These are phyloP conservation scores for Misgurnus mizolepis DNA, from an alignment of 2,113 vertebrate species.

Conservation along the genomic window DNA sequence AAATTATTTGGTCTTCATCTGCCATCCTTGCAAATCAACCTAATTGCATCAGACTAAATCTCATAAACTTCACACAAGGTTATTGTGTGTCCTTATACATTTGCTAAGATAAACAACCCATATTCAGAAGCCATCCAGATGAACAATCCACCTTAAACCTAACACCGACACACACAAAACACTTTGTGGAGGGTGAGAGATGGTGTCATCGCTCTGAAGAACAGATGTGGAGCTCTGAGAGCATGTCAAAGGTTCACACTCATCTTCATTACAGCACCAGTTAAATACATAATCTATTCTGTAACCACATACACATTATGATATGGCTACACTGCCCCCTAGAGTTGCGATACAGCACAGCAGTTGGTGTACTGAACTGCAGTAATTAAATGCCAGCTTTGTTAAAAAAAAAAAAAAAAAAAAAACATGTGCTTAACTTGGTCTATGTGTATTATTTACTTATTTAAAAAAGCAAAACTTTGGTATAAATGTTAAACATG, in stretches of 20 bases:
- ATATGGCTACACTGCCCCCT: slow-evolving; percentile 7
- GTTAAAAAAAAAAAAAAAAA: no score
- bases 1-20: background rate
- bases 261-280: background rate
- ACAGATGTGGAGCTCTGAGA: slow-evolving; percentile 17
- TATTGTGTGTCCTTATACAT: background rate
- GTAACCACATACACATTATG: background rate
- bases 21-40: background rate
- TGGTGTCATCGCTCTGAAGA: slow-evolving; percentile 5
- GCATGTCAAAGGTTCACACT: slow-evolving; percentile 19
- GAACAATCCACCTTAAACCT: background rate
- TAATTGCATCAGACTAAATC: background rate
- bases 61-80: background rate
- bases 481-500: no score
- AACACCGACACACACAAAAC: background rate
- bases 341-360: background rate
- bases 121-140: background rate
- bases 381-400: background rate
- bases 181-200: background rate
- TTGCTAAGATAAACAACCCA: background rate
- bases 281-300: background rate
- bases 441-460: no score
- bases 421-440: no score
- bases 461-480: no score
- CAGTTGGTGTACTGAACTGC: background rate